phyloP scores from a whole-genome alignment of 2,888 invertebrate genomes.

The Dendrolimus houi region DNA sequence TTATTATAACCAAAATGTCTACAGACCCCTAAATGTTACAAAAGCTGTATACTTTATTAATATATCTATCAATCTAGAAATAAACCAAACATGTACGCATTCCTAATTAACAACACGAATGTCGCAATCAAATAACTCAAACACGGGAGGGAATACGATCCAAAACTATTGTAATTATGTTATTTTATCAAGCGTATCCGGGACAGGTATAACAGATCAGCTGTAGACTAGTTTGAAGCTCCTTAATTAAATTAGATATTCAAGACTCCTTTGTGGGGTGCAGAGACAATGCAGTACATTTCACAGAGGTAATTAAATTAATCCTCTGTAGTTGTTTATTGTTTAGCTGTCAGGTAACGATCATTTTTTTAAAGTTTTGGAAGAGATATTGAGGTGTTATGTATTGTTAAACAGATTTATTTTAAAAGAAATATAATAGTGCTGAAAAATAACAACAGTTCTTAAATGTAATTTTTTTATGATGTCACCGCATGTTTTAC shows the following conservation, averaged over 20 bases:
- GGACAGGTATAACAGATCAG: conserved; percentile 2
- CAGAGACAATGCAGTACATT: conserved; percentile 15
- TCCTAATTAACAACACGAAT: too few relatives aligned
- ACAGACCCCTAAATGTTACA: too few relatives aligned
- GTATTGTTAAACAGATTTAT: too few relatives aligned
- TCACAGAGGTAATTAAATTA: conserved; percentile 10
- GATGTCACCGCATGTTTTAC: not conserved
- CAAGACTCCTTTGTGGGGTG: conserved; percentile 28
- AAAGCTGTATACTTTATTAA: too few relatives aligned
- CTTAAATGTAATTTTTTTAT: not conserved
- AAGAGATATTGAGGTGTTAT: too few relatives aligned
- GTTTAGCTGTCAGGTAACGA: not conserved
- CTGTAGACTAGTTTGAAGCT: conserved; percentile 31
- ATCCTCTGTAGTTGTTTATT: not conserved
- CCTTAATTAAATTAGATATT: conserved; percentile 54
- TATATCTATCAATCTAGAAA: too few relatives aligned
- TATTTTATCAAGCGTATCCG: not conserved
- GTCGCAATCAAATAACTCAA: not conserved
- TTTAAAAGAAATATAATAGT: too few relatives aligned
- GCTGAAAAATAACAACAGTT: too few relatives aligned
- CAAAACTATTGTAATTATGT: not conserved
- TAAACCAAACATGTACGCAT: too few relatives aligned
- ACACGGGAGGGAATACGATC: not conserved
- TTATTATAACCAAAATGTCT: too few relatives aligned
- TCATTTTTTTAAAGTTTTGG: not conserved